Evolutionary conservation across 2,797 vertebrate genomes (phyloP).

Genomic region (Enteromius paludinosus): DNA sequence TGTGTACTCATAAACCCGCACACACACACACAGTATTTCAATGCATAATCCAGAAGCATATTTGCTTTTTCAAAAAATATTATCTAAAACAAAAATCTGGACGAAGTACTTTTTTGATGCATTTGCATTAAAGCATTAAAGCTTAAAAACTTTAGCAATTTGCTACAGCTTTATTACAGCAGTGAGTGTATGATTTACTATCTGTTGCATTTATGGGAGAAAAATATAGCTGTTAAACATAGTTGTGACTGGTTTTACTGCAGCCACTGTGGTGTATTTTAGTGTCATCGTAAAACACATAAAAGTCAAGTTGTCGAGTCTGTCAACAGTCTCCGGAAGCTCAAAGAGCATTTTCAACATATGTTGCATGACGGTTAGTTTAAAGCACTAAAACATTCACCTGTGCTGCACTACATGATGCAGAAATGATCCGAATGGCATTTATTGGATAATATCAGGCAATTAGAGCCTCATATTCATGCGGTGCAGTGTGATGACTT

Average conservation of each 20-base stretch:
- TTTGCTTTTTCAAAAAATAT: background rate
- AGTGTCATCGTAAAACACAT: slow-evolving; percentile 34
- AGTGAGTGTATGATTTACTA: slow-evolving; percentile 4
- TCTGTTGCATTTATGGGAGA: background rate
- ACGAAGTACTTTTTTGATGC: background rate
- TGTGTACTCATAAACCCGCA: too few relatives aligned
- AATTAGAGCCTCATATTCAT: slow-evolving; percentile 18
- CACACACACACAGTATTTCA: background rate
- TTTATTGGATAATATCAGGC: slow-evolving; percentile 21
- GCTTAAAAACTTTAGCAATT: background rate
- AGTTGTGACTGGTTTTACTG: slow-evolving; percentile 1
- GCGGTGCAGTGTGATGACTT: slow-evolving; percentile 31
- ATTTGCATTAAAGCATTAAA: background rate
- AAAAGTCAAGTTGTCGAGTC: slow-evolving; percentile 19
- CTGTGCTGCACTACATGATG: background rate
- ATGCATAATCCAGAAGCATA: background rate
- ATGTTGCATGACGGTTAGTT: background rate
- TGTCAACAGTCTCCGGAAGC: background rate
- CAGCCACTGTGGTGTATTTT: background rate
- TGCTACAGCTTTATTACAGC: background rate
- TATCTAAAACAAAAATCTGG: background rate
- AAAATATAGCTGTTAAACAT: background rate
- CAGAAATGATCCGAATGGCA: background rate
- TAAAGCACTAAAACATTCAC: background rate
- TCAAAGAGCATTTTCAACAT: slow-evolving; percentile 11